Evolutionary conservation across 2,113 vertebrate genomes (phyloP).

Genomic region (Columba livia): DNA sequence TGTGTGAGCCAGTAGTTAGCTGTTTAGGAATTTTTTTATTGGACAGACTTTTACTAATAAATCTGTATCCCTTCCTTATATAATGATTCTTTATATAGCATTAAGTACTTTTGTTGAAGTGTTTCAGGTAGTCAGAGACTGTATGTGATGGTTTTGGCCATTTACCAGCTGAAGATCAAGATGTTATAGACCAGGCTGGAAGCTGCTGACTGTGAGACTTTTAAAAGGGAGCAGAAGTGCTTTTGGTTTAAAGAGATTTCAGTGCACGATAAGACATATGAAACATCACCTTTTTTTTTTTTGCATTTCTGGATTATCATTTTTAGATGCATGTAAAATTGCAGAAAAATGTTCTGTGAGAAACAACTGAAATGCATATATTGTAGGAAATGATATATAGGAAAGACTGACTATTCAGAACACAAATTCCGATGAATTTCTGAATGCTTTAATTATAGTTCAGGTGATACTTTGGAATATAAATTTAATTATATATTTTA

Average conservation of each 20-base stretch:
- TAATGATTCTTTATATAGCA: neutral
- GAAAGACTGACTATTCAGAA: neutral
- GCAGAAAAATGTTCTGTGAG: neutral
- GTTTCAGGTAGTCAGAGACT: too few relatives aligned
- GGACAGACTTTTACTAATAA: neutral
- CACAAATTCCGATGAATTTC: neutral
- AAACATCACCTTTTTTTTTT: neutral
- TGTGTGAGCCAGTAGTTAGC: neutral
- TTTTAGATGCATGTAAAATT: neutral
- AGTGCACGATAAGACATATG: neutral
- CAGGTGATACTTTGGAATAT: neutral
- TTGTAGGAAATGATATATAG: neutral
- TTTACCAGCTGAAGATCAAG: neutral
- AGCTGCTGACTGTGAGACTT: neutral
- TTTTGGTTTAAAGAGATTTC: neutral
- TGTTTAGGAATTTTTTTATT: neutral
- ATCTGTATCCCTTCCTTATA: neutral
- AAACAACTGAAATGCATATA: neutral
- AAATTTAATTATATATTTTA: neutral
- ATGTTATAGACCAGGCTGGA: neutral
- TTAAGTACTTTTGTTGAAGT: too few relatives aligned
- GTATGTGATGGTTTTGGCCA: neutral
- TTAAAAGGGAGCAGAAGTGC: neutral
- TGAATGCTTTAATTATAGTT: neutral
- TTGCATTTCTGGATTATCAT: neutral